phyloP scores from a whole-genome alignment of 2,113 vertebrate genomes.

The Hemiscyllium ocellatum region DNA sequence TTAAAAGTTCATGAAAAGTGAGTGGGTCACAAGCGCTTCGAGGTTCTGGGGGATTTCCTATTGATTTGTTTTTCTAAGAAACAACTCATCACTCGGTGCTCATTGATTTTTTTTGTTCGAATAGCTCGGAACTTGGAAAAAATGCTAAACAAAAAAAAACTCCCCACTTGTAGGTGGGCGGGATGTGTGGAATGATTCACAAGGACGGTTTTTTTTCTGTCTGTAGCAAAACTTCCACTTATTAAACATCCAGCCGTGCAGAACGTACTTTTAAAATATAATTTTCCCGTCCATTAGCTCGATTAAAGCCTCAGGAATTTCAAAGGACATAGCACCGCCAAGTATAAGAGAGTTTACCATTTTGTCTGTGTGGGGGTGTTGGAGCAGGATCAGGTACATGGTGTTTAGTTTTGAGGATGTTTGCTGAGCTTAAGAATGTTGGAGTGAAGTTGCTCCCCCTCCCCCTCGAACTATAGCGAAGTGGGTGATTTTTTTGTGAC shows the following conservation, averaged over 20 bases:
- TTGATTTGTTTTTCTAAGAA: not conserved
- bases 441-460: not conserved
- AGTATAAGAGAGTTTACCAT: not conserved
- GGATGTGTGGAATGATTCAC: conserved; percentile 29
- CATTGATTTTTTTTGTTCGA: no score
- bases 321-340: not conserved
- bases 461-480: not conserved
- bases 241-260: conserved; percentile 30
- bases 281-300: not conserved
- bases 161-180: not conserved
- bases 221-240: conserved; percentile 1
- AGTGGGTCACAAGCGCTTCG: not conserved
- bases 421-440: not conserved
- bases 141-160: not conserved
- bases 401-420: not conserved
- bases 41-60: conserved; percentile 12
- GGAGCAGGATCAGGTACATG: not conserved
- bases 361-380: not conserved
- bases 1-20: not conserved
- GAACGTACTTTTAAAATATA: not conserved
- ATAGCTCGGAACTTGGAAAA: not conserved
- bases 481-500: conserved; percentile 21
- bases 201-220: conserved; percentile 5
- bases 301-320: not conserved
- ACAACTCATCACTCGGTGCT: not conserved